Evolutionary conservation across 2,888 invertebrate genomes (phyloP).

Genomic region (Gymnosoma rotundatum): DNA sequence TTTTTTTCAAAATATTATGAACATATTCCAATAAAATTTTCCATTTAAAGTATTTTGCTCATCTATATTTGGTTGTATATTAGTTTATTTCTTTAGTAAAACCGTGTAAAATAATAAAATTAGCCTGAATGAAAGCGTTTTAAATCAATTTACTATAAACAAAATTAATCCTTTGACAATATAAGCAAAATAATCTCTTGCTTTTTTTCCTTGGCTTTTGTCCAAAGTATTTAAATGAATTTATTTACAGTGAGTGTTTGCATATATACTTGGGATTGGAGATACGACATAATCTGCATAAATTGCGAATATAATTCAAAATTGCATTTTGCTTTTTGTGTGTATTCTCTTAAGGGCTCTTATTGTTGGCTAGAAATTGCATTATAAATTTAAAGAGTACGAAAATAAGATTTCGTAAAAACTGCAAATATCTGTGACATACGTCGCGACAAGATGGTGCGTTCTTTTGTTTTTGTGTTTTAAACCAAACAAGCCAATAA

Average conservation of each 20-base stretch:
- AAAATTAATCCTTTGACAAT: conserved; percentile 68
- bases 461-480: conserved; percentile 1
- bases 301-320: conserved; percentile 30
- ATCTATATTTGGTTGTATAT: no score
- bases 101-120: no score
- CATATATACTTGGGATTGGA: background rate
- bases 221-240: conserved; percentile 60
- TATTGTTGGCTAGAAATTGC: conserved; percentile 63
- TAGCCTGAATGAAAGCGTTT: no score
- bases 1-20: no score
- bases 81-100: no score
- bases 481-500: conserved; percentile 25
- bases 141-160: background rate
- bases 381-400: conserved; percentile 29
- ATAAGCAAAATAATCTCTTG: conserved; percentile 46
- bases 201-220: conserved; percentile 54
- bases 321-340: conserved; percentile 6
- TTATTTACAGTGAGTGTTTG: conserved; percentile 34
- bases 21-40: no score
- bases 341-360: conserved; percentile 29
- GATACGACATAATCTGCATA: conserved; percentile 34
- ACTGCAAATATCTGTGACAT: conserved; percentile 62
- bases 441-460: conserved; percentile 65
- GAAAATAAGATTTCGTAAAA: conserved; percentile 20
- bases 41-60: no score